phyloP scores from a whole-genome alignment of 1,140 invertebrate genomes.

The Choristoneura fumiferana region DNA sequence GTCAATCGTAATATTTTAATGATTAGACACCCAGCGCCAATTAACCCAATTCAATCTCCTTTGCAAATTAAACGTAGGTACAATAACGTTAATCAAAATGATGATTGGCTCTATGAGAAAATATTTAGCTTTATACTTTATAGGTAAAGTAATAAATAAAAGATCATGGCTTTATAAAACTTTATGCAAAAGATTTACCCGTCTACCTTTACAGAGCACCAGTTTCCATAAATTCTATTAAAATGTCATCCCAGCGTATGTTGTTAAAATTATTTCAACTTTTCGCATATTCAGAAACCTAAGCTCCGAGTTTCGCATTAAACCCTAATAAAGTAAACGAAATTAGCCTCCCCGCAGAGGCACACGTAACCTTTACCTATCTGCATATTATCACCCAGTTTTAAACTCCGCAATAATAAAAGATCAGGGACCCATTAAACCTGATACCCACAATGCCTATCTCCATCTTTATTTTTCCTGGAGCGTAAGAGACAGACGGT shows the following conservation, averaged over 20 bases:
- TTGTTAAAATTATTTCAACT: constrained; percentile 7
- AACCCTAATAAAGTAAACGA: constrained; percentile 14
- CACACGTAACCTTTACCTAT: neutral
- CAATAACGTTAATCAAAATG: too few relatives aligned
- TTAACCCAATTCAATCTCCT: too few relatives aligned
- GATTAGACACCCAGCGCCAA: too few relatives aligned
- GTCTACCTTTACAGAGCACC: too few relatives aligned
- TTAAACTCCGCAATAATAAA: constrained; percentile 7
- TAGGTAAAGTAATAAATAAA: too few relatives aligned
- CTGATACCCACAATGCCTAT: neutral
- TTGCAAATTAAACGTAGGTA: too few relatives aligned
- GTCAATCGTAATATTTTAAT: too few relatives aligned
- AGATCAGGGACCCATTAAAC: neutral
- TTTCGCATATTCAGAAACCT: neutral
- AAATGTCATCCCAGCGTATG: neutral
- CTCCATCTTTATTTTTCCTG: neutral
- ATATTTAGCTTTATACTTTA: too few relatives aligned
- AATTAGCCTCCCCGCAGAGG: neutral
- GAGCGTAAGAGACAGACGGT: neutral
- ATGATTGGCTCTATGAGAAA: too few relatives aligned
- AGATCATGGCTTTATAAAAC: too few relatives aligned
- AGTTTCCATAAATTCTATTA: too few relatives aligned
- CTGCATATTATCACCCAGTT: constrained; percentile 6
- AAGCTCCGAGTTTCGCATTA: neutral
- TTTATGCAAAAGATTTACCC: too few relatives aligned